Base-by-base conservation (phyloP, 2,113 vertebrate species). In the Catharus bicknelli region DNA sequence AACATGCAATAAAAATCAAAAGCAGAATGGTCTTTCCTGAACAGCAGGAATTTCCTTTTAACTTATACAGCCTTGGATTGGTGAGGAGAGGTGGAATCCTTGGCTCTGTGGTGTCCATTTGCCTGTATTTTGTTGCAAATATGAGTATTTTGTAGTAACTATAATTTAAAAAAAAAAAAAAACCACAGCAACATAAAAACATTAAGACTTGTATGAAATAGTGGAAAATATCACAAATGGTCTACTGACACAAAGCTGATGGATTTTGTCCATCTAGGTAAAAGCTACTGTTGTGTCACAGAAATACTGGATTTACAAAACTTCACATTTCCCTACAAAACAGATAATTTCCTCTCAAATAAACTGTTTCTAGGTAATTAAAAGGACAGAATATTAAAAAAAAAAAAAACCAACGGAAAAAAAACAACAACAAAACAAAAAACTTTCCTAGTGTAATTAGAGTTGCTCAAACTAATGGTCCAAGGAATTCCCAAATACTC, bases 401-500 rank as follows among this genome's bases (percentile, higher is more conserved):
- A 11, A 26, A 8, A 47, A 11, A 34, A 51, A 51, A 26, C 25
- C 48, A 51, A 51, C 9, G 25, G 10, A 66, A 55, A 45, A 13
- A 32, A 16, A 11, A 19, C 27, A 59, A 50, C 50, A 51, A 51
- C 26, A 61, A 50, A 7, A 6, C 12, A 81, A 38, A 93, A 8
- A 42, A 11, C 72, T 97, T 96, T 88, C 80, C 62, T 90, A 66
- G 54, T 36, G 7, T 97, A 95, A 94, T 96, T 93, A 97, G 95
- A 73, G 78, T 82, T 95, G 74, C 43, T 97, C 84, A 96, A 77
- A 95, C 94, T 97, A 98, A 97, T 95, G 94, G 93, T 95, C 95
- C 90, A 94, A 97, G 96, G 95, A 95, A 95, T 97, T 96, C 93
- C 96, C 95, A 97, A 94, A 96, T 97, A 97, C 93, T 96, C 96